Evolutionary conservation across 2,888 invertebrate genomes (phyloP).

Genomic region (Hermaeophaga mercurialis): DNA sequence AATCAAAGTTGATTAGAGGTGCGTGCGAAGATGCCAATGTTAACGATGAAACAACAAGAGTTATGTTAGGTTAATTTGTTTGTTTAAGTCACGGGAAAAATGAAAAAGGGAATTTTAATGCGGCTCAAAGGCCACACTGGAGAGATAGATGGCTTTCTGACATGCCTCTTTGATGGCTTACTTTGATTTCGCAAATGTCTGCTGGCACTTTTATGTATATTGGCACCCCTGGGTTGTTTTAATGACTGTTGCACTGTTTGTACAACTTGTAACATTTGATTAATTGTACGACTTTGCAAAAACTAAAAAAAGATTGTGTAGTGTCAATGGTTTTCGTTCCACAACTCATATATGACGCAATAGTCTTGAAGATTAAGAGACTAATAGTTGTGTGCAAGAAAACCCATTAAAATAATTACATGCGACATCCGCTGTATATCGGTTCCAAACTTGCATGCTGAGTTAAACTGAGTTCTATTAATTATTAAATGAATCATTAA

Average conservation of each 20-base stretch:
- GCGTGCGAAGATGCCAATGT: conserved; percentile 39
- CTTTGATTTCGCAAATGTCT: conserved; percentile 31
- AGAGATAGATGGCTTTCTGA: conserved; percentile 48
- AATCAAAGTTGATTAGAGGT: conserved; percentile 47
- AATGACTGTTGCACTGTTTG: conserved; percentile 14
- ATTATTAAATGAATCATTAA: too few relatives aligned
- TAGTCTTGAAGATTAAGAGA: too few relatives aligned
- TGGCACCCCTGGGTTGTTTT: conserved; percentile 26
- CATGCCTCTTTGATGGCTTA: conserved; percentile 46
- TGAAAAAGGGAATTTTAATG: conserved; percentile 49
- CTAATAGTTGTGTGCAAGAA: too few relatives aligned
- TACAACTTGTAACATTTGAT: neutral
- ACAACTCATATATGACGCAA: too few relatives aligned
- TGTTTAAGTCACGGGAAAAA: conserved; percentile 51
- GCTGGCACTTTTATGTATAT: conserved; percentile 22
- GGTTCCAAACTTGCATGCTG: too few relatives aligned
- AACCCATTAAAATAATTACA: too few relatives aligned
- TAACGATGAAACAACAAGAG: conserved; percentile 45
- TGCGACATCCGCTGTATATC: too few relatives aligned
- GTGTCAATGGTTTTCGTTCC: too few relatives aligned
- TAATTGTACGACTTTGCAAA: neutral
- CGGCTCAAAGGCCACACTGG: conserved; percentile 39
- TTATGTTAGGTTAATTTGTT: conserved; percentile 54
- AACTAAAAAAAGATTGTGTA: too few relatives aligned
- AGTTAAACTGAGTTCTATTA: too few relatives aligned